These are phyloP conservation scores for Colletes latitarsis DNA, from an alignment of 1,140 invertebrate species.

Conservation along the genomic window DNA sequence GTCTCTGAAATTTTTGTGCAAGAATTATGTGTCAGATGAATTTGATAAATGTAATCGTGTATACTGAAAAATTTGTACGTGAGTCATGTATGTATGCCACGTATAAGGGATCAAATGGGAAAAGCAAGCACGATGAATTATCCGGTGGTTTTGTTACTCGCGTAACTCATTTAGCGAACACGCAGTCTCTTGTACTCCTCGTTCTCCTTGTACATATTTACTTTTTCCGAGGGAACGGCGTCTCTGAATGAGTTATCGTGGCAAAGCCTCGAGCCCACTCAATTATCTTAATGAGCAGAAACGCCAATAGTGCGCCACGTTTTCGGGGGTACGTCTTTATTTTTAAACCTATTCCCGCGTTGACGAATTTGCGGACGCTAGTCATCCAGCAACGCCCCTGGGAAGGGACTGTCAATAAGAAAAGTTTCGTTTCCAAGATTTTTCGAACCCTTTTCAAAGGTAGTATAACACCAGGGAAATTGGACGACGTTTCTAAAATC, in stretches of 20 bases:
- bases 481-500: too few species aligned
- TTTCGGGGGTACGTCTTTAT: constrained; percentile 55
- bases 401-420: background rate
- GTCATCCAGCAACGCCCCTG: background rate
- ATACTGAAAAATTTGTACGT: background rate
- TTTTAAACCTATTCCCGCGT: constrained; percentile 60
- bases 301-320: constrained; percentile 54
- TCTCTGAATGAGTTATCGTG: constrained; percentile 63
- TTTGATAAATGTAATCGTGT: too few species aligned
- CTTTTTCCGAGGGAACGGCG: constrained; percentile 47
- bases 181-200: constrained; percentile 28
- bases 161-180: constrained; percentile 37
- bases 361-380: constrained; percentile 64
- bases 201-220: constrained; percentile 47
- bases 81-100: background rate
- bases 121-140: constrained; percentile 23
- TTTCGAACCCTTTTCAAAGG: background rate
- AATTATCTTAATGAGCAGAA: constrained; percentile 68
- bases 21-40: too few species aligned
- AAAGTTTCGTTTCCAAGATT: background rate
- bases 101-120: background rate
- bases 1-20: too few species aligned
- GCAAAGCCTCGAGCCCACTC: constrained; percentile 47
- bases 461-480: too few species aligned
- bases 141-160: constrained; percentile 31